Conservation (phyloP, 1,140 invertebrate species). For the Danaus melanippus region DNA sequence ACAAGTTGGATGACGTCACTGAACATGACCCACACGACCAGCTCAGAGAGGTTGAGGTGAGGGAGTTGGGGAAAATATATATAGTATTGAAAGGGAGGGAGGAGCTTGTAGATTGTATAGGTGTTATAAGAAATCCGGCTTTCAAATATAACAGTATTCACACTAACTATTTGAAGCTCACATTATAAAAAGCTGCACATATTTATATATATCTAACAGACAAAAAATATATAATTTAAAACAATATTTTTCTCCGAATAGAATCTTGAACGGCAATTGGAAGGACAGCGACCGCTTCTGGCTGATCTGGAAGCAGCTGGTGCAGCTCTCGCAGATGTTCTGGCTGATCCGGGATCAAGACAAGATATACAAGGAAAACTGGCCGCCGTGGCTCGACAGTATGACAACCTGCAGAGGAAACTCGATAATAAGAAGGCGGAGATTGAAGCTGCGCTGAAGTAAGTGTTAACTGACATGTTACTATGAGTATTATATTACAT, state of each 20-base stretch:
- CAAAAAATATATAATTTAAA: not conserved
- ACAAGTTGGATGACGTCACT: slow-evolving; percentile 89
- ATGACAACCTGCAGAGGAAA: slow-evolving; percentile 89
- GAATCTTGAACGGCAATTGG: slow-evolving; percentile 89
- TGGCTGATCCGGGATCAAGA: slow-evolving; percentile 92
- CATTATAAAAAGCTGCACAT: too few species aligned
- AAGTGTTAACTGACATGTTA: slow-evolving; percentile 27
- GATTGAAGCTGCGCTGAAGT: slow-evolving; percentile 85
- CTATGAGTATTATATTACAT: not conserved
- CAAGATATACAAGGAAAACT: slow-evolving; percentile 93
- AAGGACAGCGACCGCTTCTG: slow-evolving; percentile 87
- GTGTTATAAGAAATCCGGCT: too few species aligned
- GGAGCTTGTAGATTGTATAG: too few species aligned
- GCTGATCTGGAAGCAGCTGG: slow-evolving; percentile 91
- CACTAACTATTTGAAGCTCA: too few species aligned
- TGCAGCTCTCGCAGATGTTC: slow-evolving; percentile 86
- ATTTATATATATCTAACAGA: too few species aligned
- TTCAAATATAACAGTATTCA: too few species aligned
- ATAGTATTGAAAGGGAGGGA: too few species aligned
- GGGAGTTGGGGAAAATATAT: not conserved
- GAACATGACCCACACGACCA: slow-evolving; percentile 90
- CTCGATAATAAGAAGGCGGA: slow-evolving; percentile 91
- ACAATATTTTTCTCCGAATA: slow-evolving; percentile 14
- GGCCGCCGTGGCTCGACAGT: slow-evolving; percentile 84
- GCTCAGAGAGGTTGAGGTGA: slow-evolving; percentile 83